Evolutionary conservation across 2,113 vertebrate genomes (phyloP).

Genomic region (Arizona elegans): DNA sequence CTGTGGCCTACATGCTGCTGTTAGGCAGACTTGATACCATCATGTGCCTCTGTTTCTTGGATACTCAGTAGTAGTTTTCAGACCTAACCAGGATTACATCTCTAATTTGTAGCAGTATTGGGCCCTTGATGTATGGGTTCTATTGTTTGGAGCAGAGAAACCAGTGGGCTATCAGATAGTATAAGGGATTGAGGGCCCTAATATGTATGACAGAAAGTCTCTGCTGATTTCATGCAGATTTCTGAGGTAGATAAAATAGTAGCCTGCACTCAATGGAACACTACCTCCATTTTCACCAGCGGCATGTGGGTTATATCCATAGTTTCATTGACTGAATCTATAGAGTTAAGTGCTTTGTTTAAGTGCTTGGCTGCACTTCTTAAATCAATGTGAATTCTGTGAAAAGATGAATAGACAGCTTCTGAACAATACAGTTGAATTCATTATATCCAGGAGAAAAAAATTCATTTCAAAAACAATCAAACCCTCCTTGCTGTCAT

Average conservation of each 20-base stretch:
- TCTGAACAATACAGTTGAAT: slow-evolving; percentile 22
- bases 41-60: background rate
- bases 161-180: background rate
- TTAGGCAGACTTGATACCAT: background rate
- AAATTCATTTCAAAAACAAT: background rate
- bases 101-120: background rate
- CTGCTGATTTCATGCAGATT: background rate
- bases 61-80: background rate
- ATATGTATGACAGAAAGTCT: background rate
- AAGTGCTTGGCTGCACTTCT: slow-evolving; percentile 27
- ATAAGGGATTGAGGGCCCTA: background rate
- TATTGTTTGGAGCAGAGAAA: background rate
- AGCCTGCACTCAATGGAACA: background rate
- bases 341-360: slow-evolving; percentile 22
- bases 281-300: background rate
- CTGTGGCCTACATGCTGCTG: background rate
- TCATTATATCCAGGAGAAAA: slow-evolving; percentile 11
- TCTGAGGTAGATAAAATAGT: background rate
- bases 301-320: background rate
- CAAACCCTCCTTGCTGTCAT: background rate
- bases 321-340: slow-evolving; percentile 1
- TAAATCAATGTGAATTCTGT: slow-evolving; percentile 14
- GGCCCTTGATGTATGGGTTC: background rate
- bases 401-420: slow-evolving; percentile 23
- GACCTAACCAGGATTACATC: background rate